phyloP scores from a whole-genome alignment of 2,797 vertebrate species.

The Hyperoplus lanceolatus region DNA sequence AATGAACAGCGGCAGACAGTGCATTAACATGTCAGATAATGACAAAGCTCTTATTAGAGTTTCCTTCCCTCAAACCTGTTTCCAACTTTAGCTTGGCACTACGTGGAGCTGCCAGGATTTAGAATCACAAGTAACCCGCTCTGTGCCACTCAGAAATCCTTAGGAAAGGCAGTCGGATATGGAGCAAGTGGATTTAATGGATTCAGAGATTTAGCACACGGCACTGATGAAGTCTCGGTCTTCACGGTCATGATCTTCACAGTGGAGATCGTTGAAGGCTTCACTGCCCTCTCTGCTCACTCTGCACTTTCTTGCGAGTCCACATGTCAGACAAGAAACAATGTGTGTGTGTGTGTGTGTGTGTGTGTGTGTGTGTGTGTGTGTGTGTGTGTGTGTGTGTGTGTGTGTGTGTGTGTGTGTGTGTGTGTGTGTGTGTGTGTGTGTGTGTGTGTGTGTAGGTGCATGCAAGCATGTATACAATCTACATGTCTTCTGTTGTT shows the following conservation, averaged over 20 bases:
- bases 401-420: slow-evolving; percentile 5
- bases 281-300: slow-evolving; percentile 42
- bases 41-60: slow-evolving; percentile 22
- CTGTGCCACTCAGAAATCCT: slow-evolving; percentile 47
- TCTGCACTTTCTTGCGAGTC: slow-evolving; percentile 42
- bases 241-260: slow-evolving; percentile 43
- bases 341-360: slow-evolving; percentile 36
- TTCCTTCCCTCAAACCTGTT: slow-evolving; percentile 30
- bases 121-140: slow-evolving; percentile 50
- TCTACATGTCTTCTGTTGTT: slow-evolving; percentile 25
- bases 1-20: slow-evolving; percentile 5
- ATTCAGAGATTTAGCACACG: slow-evolving; percentile 49
- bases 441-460: slow-evolving; percentile 28
- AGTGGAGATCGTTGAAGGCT: slow-evolving; percentile 39
- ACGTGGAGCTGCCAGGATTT: slow-evolving; percentile 43
- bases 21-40: slow-evolving; percentile 28
- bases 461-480: slow-evolving; percentile 14
- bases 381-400: slow-evolving; percentile 37
- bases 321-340: slow-evolving; percentile 21
- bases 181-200: slow-evolving; percentile 54
- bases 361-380: slow-evolving; percentile 9
- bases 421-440: slow-evolving; percentile 21
- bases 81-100: slow-evolving; percentile 50
- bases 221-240: slow-evolving; percentile 44
- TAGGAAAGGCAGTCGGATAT: slow-evolving; percentile 46